Conservation (phyloP, 2,113 vertebrate genomes). For the Coregonus clupeaformis region DNA sequence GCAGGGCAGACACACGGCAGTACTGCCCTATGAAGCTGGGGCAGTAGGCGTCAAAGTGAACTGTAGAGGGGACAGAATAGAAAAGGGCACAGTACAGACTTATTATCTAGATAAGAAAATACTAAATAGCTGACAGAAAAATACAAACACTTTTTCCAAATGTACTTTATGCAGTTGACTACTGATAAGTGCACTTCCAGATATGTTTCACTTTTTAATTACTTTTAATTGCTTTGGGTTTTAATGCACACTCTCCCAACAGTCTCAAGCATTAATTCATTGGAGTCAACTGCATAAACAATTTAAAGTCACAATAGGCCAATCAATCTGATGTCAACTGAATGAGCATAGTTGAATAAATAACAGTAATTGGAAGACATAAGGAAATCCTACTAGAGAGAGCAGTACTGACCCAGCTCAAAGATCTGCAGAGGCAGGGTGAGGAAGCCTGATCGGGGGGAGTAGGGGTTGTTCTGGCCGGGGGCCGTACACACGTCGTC, state of each 20-base stretch:
- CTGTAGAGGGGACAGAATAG: slow-evolving; percentile 58
- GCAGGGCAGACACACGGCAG: slow-evolving; percentile 82
- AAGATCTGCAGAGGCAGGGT: slow-evolving; percentile 88
- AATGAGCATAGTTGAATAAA: too few relatives aligned
- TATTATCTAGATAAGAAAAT: not conserved
- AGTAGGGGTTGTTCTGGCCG: slow-evolving; percentile 85
- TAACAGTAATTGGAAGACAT: too few relatives aligned
- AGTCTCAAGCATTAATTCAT: too few relatives aligned
- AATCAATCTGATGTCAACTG: too few relatives aligned
- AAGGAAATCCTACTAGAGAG: too few relatives aligned
- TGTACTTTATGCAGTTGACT: too few relatives aligned
- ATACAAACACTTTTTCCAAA: not conserved
- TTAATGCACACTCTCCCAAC: too few relatives aligned
- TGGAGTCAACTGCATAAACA: too few relatives aligned
- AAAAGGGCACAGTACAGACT: not conserved
- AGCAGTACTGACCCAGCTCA: slow-evolving; percentile 79
- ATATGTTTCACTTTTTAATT: too few relatives aligned
- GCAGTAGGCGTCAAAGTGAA: slow-evolving; percentile 85
- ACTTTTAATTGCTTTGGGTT: too few relatives aligned
- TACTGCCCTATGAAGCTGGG: slow-evolving; percentile 86
- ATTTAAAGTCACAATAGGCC: too few relatives aligned
- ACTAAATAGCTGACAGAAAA: not conserved
- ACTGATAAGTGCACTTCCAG: too few relatives aligned
- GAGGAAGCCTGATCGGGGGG: slow-evolving; percentile 82
- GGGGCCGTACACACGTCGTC: slow-evolving; percentile 88